These are phyloP conservation scores for Pachyuromys duprasi DNA, from an alignment of 2,797 vertebrate genomes.

Conservation along the genomic window DNA sequence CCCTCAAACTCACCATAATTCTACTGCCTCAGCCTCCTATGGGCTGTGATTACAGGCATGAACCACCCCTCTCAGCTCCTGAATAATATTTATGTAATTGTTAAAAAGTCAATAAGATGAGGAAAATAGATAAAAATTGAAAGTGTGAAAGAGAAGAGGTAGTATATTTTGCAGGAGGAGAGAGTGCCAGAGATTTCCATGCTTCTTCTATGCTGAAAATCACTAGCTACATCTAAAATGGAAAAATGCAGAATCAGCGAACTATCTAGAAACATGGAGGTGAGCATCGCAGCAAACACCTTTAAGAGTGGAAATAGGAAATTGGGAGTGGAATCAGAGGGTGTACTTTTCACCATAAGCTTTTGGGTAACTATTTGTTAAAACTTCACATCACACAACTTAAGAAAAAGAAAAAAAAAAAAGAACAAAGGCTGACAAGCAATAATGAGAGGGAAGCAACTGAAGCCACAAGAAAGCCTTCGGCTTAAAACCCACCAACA, in stretches of 20 bases:
- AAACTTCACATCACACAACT: background rate
- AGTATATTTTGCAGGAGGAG: background rate
- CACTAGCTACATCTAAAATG: constrained; percentile 1
- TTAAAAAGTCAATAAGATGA: background rate
- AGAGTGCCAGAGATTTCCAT: background rate
- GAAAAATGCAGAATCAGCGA: constrained; percentile 13
- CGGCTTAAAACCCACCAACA: background rate
- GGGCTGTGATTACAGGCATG: background rate
- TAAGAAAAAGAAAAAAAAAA: constrained; percentile 27
- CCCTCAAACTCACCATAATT: background rate
- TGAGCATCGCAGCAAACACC: background rate
- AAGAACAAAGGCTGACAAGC: background rate
- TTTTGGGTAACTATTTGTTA: constrained; percentile 29
- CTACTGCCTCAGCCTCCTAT: background rate
- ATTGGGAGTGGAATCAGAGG: background rate
- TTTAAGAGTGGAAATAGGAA: background rate
- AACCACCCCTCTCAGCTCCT: background rate
- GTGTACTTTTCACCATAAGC: background rate
- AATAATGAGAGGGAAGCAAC: background rate
- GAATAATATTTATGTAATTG: background rate
- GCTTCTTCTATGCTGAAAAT: constrained; percentile 30
- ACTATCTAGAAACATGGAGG: constrained; percentile 6
- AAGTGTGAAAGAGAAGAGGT: background rate
- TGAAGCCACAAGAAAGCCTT: background rate
- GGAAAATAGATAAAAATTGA: background rate